Base-by-base conservation (phyloP, 2,113 vertebrate genomes). In the Trogon surrucura region DNA sequence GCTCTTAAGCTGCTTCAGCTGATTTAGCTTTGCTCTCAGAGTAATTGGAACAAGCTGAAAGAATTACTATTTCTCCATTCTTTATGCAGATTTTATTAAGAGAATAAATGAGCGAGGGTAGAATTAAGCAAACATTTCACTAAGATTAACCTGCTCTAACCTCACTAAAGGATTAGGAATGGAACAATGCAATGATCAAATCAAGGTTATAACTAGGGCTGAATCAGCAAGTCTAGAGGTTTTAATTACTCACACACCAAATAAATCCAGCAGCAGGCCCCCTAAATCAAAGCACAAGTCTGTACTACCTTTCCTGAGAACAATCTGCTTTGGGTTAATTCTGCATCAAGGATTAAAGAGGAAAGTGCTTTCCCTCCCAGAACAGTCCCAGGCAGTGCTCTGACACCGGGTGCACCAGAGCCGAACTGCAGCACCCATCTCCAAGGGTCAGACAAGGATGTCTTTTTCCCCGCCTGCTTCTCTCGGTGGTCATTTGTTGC, bases 1-100 rank as follows among this genome's bases (percentile, higher is more conserved):
- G 32, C 36, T 95, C 66, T 82, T 91, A 87, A 95, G 47, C 50
- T 89, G 30, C 84, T 95, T 95, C 80, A 91, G 57, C 57, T 87
- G 83, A 95, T 93, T 92, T 82, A 94, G 78, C 45, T 95, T 94
- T 89, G 73, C 81, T 93, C 45, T 89, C 86, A 89, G 50, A 80
- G 45, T 91, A 95, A 94, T 85, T 91, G 70, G 62, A 91, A 85
- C 50, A 91, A 91, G 69, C 72, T 71, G 80, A 81, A 97, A 96
- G 91, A 94, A 89, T 91, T 87, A 85, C 62, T 74, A 53, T 94
- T 95, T 93, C 61, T 69, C 67, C 48, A 27, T 95, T 93, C 73
- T 91, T 95, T 72, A 85, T 89, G 78, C 34, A 87, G 80, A 94
- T 95, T 95, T 97, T 96, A 89, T 69, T 89, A 94, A 91, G 56